These are phyloP conservation scores for Athrips mouffetella DNA, from an alignment of 2,888 invertebrate genomes.

Conservation along the genomic window DNA sequence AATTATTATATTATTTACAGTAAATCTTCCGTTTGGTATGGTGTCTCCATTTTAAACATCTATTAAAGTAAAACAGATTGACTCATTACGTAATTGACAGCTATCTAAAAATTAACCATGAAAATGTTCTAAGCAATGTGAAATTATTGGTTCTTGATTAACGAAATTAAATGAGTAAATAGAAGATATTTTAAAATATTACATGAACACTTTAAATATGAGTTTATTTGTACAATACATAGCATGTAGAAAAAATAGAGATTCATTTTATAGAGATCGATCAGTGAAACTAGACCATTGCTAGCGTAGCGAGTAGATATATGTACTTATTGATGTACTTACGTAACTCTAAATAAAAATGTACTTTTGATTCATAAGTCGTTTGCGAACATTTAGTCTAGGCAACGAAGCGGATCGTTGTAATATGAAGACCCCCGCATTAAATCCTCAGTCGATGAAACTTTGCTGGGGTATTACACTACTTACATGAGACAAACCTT, in stretches of 20 bases:
- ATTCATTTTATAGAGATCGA: conserved; percentile 74
- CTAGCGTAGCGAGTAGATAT: conserved; percentile 32
- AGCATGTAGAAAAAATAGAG: conserved; percentile 78
- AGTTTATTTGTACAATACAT: conserved; percentile 74
- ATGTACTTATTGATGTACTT: neutral
- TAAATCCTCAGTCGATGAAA: too few species aligned
- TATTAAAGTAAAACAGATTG: conserved; percentile 45
- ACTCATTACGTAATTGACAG: conserved; percentile 73
- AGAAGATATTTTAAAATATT: conserved; percentile 42
- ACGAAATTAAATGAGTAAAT: conserved; percentile 11
- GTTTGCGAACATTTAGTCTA: conserved; percentile 6
- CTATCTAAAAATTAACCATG: conserved; percentile 19
- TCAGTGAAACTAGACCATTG: conserved; percentile 75
- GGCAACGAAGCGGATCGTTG: too few species aligned
- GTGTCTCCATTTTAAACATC: conserved; percentile 19
- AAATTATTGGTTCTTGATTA: too few species aligned
- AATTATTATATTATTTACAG: conserved; percentile 28
- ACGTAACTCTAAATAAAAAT: neutral
- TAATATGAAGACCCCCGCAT: too few species aligned
- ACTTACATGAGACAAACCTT: too few species aligned
- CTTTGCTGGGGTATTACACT: too few species aligned
- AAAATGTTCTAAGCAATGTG: conserved; percentile 29
- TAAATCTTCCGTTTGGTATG: conserved; percentile 29
- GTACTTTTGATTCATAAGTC: conserved; percentile 4
- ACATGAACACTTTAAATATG: conserved; percentile 70